phyloP scores from a whole-genome alignment of 2,113 vertebrate genomes.

The Coptodon rendalli region DNA sequence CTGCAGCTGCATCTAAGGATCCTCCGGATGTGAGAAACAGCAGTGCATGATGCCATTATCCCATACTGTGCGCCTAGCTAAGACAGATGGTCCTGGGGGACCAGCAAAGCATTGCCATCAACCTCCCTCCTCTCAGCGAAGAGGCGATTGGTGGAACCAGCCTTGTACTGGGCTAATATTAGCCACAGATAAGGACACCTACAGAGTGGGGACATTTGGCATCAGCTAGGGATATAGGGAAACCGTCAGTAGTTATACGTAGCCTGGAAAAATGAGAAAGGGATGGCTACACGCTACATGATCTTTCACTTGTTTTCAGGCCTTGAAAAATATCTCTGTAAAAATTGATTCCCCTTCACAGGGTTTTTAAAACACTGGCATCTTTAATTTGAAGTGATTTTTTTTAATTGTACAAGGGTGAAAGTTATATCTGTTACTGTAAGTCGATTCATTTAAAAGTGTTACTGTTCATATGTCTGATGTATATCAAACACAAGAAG shows the following conservation, averaged over 20 bases:
- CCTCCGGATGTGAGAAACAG: not conserved
- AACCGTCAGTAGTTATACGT: conserved; percentile 4
- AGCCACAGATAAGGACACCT: conserved; percentile 47
- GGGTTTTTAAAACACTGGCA: not conserved
- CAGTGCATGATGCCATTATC: conserved; percentile 19
- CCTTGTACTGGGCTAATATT: conserved; percentile 36
- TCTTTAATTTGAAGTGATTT: not conserved
- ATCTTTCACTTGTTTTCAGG: not conserved
- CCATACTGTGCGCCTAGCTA: not conserved
- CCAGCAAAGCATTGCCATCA: not conserved
- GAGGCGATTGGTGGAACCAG: not conserved
- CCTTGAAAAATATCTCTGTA: not conserved
- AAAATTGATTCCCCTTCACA: not conserved
- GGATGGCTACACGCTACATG: not conserved
- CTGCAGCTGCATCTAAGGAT: not conserved
- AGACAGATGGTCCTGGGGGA: conserved; percentile 36
- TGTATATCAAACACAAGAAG: not conserved
- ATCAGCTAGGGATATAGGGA: not conserved
- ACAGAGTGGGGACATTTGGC: conserved; percentile 35
- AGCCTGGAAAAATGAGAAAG: not conserved
- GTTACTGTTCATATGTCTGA: not conserved
- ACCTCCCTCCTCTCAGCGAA: not conserved
- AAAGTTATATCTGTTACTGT: not conserved
- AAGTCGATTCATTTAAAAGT: not conserved
- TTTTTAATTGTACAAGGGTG: not conserved